Conservation (phyloP, 2,797 vertebrate genomes). For the Naso thynnoides region DNA sequence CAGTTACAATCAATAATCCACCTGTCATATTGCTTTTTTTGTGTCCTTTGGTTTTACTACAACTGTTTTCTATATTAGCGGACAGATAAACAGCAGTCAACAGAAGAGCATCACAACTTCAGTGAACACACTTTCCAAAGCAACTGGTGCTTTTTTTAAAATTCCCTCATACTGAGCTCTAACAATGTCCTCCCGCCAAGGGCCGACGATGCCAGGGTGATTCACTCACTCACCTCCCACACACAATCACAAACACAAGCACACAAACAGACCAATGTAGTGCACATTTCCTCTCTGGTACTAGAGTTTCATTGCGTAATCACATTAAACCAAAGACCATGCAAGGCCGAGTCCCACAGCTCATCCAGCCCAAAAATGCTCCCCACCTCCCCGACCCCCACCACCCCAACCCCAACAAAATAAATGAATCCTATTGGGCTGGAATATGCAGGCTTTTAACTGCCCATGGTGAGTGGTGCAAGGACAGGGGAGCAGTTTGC, state of each 20-base stretch:
- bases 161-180: constrained; percentile 51
- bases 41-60: constrained; percentile 4
- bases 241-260: constrained; percentile 62
- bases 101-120: constrained; percentile 34
- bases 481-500: constrained; percentile 39
- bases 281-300: constrained; percentile 51
- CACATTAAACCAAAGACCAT: constrained; percentile 62
- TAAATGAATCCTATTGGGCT: constrained; percentile 54
- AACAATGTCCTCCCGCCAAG: constrained; percentile 60
- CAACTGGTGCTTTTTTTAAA: constrained; percentile 44
- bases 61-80: constrained; percentile 1
- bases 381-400: too few species aligned
- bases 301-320: constrained; percentile 56
- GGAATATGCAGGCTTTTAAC: constrained; percentile 55
- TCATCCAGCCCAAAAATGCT: constrained; percentile 46
- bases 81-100: constrained; percentile 1
- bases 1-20: neutral
- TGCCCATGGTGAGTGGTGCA: constrained; percentile 57
- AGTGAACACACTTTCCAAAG: constrained; percentile 56
- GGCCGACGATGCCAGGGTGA: constrained; percentile 50
- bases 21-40: constrained; percentile 4
- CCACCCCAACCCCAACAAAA: constrained; percentile 25
- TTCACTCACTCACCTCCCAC: constrained; percentile 50
- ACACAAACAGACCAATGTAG: constrained; percentile 50
- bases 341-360: constrained; percentile 37